These are phyloP conservation scores for Thunnus albacares DNA, from an alignment of 2,797 vertebrate genomes.

Conservation along the genomic window DNA sequence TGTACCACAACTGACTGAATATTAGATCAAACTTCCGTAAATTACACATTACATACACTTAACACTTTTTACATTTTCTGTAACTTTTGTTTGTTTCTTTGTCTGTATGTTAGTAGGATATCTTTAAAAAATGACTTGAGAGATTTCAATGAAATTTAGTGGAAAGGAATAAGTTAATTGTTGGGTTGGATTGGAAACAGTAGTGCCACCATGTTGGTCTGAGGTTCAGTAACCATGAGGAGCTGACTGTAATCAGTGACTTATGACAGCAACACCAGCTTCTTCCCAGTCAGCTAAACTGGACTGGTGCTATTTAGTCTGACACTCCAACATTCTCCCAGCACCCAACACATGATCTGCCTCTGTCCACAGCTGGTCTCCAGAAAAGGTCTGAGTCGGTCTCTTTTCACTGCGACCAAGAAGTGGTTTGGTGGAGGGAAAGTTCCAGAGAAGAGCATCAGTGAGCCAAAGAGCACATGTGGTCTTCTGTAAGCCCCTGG, in stretches of 20 bases:
- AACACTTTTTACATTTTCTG: neutral
- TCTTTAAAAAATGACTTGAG: too few relatives aligned
- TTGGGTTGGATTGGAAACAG: neutral
- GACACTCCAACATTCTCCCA: neutral
- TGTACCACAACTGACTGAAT: too few relatives aligned
- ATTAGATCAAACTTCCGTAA: neutral
- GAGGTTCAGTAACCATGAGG: neutral
- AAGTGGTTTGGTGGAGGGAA: conserved; percentile 99
- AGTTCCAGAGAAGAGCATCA: conserved; percentile 95
- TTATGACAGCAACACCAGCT: neutral
- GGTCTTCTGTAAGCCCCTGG: conserved; percentile 91
- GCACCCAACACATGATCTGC: neutral
- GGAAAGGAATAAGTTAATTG: too few relatives aligned
- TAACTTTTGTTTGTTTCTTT: neutral
- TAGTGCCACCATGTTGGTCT: neutral
- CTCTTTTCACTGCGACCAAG: conserved; percentile 96
- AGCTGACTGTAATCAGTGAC: neutral
- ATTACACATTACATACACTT: neutral
- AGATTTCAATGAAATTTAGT: too few relatives aligned
- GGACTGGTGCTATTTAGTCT: neutral
- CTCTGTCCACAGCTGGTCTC: conserved; percentile 90
- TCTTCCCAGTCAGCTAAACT: neutral
- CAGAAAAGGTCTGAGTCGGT: conserved; percentile 96
- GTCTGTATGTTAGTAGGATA: neutral
- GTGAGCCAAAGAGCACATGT: conserved; percentile 94